phyloP scores from a whole-genome alignment of 1,140 invertebrate genomes.

The Drosophila sulfurigaster region DNA sequence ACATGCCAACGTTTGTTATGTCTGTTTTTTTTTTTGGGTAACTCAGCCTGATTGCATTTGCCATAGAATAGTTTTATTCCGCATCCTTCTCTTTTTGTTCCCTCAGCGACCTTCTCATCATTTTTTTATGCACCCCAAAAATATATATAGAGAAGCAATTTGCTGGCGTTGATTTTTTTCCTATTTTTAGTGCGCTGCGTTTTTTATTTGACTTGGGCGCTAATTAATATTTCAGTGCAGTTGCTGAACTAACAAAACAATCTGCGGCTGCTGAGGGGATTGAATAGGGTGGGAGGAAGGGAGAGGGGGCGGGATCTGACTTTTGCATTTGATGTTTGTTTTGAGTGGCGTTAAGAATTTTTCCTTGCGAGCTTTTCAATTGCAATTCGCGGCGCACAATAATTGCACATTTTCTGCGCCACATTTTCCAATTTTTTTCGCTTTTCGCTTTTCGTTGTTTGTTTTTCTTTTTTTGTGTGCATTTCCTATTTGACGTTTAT shows the following conservation, averaged over 20 bases:
- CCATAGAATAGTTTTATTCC: too few relatives aligned
- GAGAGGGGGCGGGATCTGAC: background rate
- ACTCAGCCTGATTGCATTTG: constrained; percentile 45
- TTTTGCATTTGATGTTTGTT: constrained; percentile 38
- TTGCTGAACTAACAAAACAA: constrained; percentile 42
- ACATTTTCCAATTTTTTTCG: constrained; percentile 20
- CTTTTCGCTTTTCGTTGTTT: constrained; percentile 41
- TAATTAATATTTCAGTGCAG: constrained; percentile 78
- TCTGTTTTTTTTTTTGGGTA: constrained; percentile 6
- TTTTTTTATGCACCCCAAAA: constrained; percentile 24
- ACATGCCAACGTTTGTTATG: constrained; percentile 31
- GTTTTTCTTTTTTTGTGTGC: constrained; percentile 33
- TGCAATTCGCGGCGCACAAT: constrained; percentile 53
- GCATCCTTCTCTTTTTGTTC: background rate
- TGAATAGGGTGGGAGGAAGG: background rate
- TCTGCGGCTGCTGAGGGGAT: background rate
- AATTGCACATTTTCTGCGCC: constrained; percentile 59
- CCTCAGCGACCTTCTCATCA: background rate
- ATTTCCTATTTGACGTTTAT: constrained; percentile 70
- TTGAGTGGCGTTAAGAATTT: constrained; percentile 49
- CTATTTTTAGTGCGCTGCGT: constrained; percentile 47
- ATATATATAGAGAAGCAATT: background rate
- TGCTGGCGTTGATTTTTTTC: constrained; percentile 1
- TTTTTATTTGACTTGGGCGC: constrained; percentile 68
- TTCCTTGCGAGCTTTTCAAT: constrained; percentile 54